These are phyloP conservation scores for Gisinianus flammeolus DNA, from an alignment of 2,888 invertebrate species.

Conservation along the genomic window DNA sequence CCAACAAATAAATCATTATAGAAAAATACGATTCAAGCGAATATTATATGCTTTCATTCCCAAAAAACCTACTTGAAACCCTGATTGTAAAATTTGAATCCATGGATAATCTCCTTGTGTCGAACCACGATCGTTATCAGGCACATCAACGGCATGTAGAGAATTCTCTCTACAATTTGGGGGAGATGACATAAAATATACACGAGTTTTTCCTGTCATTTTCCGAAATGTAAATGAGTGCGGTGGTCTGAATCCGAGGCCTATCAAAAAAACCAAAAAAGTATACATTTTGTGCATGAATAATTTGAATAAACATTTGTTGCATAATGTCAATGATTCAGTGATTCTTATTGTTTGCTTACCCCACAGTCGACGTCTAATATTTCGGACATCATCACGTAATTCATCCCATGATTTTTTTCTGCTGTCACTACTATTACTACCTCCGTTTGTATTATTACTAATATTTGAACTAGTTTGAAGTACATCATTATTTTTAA, in stretches of 20 bases:
- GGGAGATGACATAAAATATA: conserved; percentile 88
- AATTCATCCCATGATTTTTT: conserved; percentile 76
- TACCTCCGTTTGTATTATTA: no score
- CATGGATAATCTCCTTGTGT: conserved; percentile 47
- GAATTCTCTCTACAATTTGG: conserved; percentile 88
- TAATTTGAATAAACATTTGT: background rate
- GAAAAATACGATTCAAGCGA: background rate
- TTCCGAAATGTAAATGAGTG: conserved; percentile 80
- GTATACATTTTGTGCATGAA: background rate
- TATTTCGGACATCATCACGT: conserved; percentile 78
- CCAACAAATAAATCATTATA: background rate
- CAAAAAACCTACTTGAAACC: conserved; percentile 50
- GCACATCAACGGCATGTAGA: conserved; percentile 56
- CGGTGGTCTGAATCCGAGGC: conserved; percentile 80
- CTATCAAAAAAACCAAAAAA: conserved; percentile 56
- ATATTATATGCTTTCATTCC: background rate
- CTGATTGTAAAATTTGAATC: conserved; percentile 56
- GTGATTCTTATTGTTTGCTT: no score
- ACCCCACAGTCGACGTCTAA: conserved; percentile 75
- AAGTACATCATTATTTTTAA: background rate
- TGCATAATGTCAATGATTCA: background rate
- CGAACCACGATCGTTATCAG: conserved; percentile 35
- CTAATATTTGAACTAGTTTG: background rate
- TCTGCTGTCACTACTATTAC: background rate
- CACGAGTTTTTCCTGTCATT: conserved; percentile 73